Conservation (phyloP, 2,113 vertebrate species). For the Phalacrocorax brasilianus region DNA sequence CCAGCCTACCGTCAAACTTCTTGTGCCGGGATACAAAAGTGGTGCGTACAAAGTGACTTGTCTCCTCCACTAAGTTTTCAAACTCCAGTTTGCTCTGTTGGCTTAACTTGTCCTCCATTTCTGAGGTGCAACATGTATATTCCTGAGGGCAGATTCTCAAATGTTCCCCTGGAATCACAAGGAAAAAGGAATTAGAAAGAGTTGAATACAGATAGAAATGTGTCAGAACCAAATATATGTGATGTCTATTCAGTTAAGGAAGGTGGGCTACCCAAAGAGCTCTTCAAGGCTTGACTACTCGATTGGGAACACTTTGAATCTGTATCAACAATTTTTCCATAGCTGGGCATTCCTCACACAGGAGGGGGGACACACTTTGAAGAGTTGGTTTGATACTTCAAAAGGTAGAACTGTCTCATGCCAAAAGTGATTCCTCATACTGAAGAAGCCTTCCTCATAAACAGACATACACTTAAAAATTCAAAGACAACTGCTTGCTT, state of each 20-base stretch:
- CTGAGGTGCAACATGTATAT: conserved; percentile 90
- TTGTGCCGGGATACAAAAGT: conserved; percentile 91
- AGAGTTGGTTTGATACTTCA: neutral
- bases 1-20: conserved; percentile 91
- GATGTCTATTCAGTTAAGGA: neutral
- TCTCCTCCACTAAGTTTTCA: conserved; percentile 88
- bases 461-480: neutral
- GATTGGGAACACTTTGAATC: neutral
- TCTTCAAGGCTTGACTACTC: neutral
- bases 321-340: neutral
- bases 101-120: conserved; percentile 91
- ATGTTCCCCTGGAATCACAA: conserved; percentile 81
- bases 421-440: neutral
- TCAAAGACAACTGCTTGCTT: neutral
- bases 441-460: neutral
- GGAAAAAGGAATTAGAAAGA: neutral
- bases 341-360: neutral
- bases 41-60: conserved; percentile 88
- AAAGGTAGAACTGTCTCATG: neutral
- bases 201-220: neutral
- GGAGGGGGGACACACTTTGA: neutral
- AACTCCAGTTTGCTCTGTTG: conserved; percentile 92
- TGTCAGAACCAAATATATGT: neutral
- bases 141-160: conserved; percentile 89
- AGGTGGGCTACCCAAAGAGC: neutral